These are phyloP conservation scores for Dreissena polymorpha DNA, from an alignment of 1,140 invertebrate genomes.

Conservation along the genomic window DNA sequence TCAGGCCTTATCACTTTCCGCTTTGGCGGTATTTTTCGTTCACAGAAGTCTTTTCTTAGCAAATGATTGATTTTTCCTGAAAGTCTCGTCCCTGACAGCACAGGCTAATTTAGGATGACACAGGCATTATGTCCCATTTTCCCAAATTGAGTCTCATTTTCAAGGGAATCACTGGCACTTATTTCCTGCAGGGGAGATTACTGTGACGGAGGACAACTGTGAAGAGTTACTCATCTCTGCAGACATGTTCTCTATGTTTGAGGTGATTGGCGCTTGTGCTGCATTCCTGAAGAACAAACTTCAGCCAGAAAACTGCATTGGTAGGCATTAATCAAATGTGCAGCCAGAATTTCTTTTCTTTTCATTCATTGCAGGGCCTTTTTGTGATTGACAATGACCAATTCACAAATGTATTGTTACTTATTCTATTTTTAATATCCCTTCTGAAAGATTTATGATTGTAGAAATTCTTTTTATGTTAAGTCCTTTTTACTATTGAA, in stretches of 20 bases:
- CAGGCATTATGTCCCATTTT: too few relatives aligned
- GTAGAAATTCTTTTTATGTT: too few relatives aligned
- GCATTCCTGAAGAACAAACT: constrained; percentile 70
- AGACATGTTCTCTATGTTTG: constrained; percentile 78
- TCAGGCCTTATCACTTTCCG: too few relatives aligned
- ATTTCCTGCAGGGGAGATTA: constrained; percentile 79
- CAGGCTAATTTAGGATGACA: too few relatives aligned
- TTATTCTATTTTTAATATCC: too few relatives aligned
- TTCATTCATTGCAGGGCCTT: background rate
- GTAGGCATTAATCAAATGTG: constrained; percentile 73
- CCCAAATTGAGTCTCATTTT: too few relatives aligned
- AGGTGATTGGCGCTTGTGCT: constrained; percentile 67
- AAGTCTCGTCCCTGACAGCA: too few relatives aligned
- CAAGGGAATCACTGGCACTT: background rate
- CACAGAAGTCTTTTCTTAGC: too few relatives aligned
- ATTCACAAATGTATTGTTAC: background rate
- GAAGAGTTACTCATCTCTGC: constrained; percentile 88
- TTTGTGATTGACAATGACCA: background rate
- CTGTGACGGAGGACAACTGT: constrained; percentile 87
- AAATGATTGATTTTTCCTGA: too few relatives aligned
- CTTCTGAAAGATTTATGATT: too few relatives aligned
- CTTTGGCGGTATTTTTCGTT: too few relatives aligned
- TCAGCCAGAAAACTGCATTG: constrained; percentile 74
- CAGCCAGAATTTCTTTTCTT: background rate
- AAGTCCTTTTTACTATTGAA: too few relatives aligned